Conservation (phyloP, 1,140 invertebrate species). For the Carcinoscorpius rotundicauda region DNA sequence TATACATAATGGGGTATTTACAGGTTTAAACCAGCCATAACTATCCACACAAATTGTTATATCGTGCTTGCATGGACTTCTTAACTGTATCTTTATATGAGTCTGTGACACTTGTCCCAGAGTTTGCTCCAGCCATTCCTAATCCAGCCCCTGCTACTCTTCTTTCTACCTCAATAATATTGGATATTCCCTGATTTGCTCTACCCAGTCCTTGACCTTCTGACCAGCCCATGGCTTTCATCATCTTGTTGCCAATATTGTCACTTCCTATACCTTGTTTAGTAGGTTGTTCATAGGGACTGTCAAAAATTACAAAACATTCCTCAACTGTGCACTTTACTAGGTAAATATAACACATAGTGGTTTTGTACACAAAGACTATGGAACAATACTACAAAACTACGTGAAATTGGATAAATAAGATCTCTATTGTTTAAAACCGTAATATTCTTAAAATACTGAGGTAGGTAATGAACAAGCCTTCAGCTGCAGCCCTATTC, state of each 20-base stretch:
- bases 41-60: slow-evolving; percentile 13
- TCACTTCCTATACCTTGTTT: slow-evolving; percentile 64
- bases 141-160: slow-evolving; percentile 55
- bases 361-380: no score
- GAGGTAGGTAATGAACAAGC: no score
- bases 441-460: no score
- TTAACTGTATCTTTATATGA: slow-evolving; percentile 83
- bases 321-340: no score
- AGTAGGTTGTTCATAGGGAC: slow-evolving; percentile 48
- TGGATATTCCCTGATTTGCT: slow-evolving; percentile 21
- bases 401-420: no score
- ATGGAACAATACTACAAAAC: no score
- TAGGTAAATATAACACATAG: no score
- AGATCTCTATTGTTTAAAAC: no score
- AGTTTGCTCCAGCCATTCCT: slow-evolving; percentile 55
- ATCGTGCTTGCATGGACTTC: slow-evolving; percentile 58
- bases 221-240: slow-evolving; percentile 98
- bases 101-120: slow-evolving; percentile 62
- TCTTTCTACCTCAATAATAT: slow-evolving; percentile 29
- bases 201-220: slow-evolving; percentile 83
- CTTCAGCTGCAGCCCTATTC: no score
- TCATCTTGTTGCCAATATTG: slow-evolving; percentile 80
- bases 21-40: no score
- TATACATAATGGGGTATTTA: no score
- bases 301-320: slow-evolving; percentile 5